phyloP scores from a whole-genome alignment of 2,113 vertebrate genomes.

The Puffinus mauretanicus region DNA sequence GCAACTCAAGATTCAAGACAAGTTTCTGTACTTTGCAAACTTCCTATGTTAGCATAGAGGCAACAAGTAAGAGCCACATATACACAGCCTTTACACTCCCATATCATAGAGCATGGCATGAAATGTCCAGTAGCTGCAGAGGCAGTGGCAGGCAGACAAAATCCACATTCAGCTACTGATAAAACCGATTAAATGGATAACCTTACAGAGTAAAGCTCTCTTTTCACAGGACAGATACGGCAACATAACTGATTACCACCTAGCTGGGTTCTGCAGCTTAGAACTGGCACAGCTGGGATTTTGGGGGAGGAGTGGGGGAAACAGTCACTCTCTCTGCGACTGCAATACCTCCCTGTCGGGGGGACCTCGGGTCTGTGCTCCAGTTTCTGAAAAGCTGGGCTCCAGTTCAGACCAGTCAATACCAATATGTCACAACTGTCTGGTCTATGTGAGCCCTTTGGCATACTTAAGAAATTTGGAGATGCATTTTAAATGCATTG shows the following conservation, averaged over 20 bases:
- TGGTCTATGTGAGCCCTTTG: accelerated
- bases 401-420: not conserved
- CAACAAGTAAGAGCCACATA: not conserved
- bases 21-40: not conserved
- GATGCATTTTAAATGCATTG: not conserved
- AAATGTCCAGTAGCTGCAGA: not conserved
- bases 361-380: not conserved
- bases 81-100: not conserved
- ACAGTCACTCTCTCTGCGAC: not conserved
- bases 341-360: not conserved
- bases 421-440: not conserved
- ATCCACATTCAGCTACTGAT: not conserved
- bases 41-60: not conserved
- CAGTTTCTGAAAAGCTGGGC: not conserved
- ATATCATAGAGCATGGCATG: not conserved
- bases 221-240: not conserved
- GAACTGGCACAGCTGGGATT: not conserved
- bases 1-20: not conserved
- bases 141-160: not conserved
- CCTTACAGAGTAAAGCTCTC: not conserved
- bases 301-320: not conserved
- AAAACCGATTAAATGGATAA: not conserved
- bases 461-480: not conserved
- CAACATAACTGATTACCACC: not conserved
- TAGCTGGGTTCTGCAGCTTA: not conserved